Conservation (phyloP, 2,113 vertebrate species). For the Ginglymostoma cirratum region DNA sequence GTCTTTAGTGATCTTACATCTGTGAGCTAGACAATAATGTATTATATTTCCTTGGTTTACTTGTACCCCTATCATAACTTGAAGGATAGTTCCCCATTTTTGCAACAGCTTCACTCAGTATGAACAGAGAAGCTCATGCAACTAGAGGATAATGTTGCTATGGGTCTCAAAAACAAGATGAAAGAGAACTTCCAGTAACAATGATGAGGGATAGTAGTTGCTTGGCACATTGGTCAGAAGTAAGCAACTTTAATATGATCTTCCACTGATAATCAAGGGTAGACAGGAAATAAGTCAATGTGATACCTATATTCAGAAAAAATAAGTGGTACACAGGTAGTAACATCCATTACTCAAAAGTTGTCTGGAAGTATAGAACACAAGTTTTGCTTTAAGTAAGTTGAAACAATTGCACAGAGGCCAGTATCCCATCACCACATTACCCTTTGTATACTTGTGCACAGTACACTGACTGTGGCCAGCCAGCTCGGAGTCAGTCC, state of each 20-base stretch:
- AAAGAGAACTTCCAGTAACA: background rate
- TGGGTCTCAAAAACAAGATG: background rate
- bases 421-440: too few relatives aligned
- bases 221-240: background rate
- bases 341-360: background rate
- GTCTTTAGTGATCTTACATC: background rate
- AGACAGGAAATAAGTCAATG: background rate
- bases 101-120: background rate
- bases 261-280: background rate
- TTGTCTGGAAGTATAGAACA: too few relatives aligned
- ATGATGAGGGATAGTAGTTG: background rate
- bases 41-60: background rate
- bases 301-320: background rate
- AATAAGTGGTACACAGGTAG: background rate
- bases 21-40: background rate
- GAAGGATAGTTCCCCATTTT: background rate
- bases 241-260: background rate
- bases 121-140: background rate
- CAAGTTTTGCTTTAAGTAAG: too few relatives aligned
- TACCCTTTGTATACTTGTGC: too few relatives aligned
- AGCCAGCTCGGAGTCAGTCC: too few relatives aligned
- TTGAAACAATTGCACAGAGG: too few relatives aligned
- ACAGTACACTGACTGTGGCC: too few relatives aligned
- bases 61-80: background rate
- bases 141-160: background rate